These are phyloP conservation scores for Coturnix japonica DNA, from an alignment of 2,113 vertebrate genomes.

Conservation along the genomic window DNA sequence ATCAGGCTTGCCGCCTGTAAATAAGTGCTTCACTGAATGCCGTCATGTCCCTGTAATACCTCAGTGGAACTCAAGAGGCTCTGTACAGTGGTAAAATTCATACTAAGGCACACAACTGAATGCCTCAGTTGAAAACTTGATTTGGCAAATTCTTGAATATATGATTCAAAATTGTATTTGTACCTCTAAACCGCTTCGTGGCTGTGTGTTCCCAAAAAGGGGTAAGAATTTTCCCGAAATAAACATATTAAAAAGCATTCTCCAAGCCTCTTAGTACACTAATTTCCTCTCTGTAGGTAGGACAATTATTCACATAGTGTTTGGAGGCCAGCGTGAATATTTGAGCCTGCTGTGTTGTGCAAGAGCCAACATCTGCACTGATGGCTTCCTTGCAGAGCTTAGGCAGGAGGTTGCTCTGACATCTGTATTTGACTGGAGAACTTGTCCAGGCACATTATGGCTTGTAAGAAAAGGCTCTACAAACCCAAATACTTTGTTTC, in stretches of 20 bases:
- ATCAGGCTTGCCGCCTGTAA: background rate
- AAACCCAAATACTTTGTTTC: background rate
- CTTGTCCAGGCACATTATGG: background rate
- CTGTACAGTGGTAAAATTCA: background rate
- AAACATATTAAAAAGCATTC: background rate
- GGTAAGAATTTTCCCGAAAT: background rate
- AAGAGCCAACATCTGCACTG: background rate
- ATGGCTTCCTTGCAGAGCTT: background rate
- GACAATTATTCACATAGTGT: background rate
- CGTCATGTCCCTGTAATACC: background rate
- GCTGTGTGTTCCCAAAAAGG: background rate
- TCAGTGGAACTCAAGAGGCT: background rate
- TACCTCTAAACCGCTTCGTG: background rate
- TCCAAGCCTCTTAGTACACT: background rate
- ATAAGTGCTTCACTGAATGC: background rate
- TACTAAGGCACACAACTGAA: background rate
- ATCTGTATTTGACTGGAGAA: background rate
- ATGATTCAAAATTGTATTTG: background rate
- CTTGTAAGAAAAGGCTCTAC: background rate
- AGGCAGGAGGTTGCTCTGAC: background rate
- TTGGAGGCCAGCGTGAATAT: background rate
- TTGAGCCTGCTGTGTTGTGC: background rate
- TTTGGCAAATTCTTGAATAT: background rate
- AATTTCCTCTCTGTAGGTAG: background rate
- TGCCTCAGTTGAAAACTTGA: background rate